Evolutionary conservation across 1,140 invertebrate genomes (phyloP).

Genomic region (Gryllus bimaculatus): DNA sequence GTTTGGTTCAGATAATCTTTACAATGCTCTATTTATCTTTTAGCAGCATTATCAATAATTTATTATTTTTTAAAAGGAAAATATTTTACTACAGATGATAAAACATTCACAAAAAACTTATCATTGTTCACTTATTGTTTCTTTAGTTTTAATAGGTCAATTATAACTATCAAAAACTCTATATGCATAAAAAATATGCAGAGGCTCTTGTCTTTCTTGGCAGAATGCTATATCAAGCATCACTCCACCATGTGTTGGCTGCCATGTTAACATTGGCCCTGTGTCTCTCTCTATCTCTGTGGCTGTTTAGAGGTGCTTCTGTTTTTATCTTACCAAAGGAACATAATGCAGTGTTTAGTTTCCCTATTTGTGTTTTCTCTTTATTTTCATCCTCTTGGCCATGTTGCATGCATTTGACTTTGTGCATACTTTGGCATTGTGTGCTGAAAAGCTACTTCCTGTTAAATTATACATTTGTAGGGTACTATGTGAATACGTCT

Average conservation of each 20-base stretch:
- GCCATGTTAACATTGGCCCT: conserved; percentile 6
- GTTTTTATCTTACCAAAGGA: conserved; percentile 7
- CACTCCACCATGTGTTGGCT: neutral
- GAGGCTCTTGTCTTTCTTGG: neutral
- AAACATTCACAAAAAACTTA: no score
- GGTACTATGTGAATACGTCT: no score
- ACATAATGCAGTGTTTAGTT: neutral
- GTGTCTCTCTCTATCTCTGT: conserved; percentile 17
- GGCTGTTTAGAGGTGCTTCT: conserved; percentile 15
- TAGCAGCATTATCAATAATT: no score
- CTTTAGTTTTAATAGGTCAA: no score
- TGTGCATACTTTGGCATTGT: neutral
- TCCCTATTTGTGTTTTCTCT: neutral
- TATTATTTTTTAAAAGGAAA: no score
- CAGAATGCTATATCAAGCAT: neutral
- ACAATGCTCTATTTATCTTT: no score
- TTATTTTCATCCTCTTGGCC: neutral
- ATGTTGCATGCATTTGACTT: neutral
- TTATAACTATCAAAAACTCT: no score
- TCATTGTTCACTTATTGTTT: no score
- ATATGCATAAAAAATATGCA: neutral
- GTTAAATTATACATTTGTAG: no score
- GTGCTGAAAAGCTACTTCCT: neutral
- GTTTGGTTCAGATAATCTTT: no score
- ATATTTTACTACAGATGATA: no score